These are phyloP conservation scores for Acanthurus lineatus DNA, from an alignment of 2,797 vertebrate genomes.

Conservation along the genomic window DNA sequence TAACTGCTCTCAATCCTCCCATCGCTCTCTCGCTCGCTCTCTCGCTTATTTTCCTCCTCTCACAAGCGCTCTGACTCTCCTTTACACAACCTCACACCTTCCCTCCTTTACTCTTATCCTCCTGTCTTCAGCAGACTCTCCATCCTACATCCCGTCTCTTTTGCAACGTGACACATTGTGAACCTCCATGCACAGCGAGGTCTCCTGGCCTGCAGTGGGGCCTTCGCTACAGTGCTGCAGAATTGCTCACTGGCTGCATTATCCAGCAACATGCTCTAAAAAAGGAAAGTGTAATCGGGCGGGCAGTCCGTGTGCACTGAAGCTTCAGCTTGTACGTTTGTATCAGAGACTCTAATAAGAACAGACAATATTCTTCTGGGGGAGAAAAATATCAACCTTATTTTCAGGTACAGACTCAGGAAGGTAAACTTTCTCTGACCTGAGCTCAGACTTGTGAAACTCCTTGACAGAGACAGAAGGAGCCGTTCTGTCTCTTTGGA, in stretches of 20 bases:
- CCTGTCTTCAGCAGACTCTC: constrained; percentile 35
- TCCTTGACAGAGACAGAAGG: constrained; percentile 48
- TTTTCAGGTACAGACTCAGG: constrained; percentile 61
- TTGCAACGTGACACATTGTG: constrained; percentile 54
- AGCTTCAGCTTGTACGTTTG: constrained; percentile 61
- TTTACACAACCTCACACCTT: constrained; percentile 37
- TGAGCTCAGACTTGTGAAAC: constrained; percentile 57
- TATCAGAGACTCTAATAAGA: constrained; percentile 79
- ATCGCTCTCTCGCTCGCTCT: background rate
- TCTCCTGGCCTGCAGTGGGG: constrained; percentile 63
- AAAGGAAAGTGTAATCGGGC: constrained; percentile 73
- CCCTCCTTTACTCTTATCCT: constrained; percentile 34
- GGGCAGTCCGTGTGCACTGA: constrained; percentile 63
- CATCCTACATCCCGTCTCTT: constrained; percentile 30
- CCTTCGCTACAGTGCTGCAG: constrained; percentile 50
- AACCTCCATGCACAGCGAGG: constrained; percentile 40
- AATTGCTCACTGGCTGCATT: constrained; percentile 79
- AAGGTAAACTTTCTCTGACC: constrained; percentile 72
- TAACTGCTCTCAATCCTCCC: constrained; percentile 31
- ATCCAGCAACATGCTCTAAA: constrained; percentile 70
- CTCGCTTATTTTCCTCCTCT: constrained; percentile 16
- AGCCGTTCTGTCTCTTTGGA: constrained; percentile 47
- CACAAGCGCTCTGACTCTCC: background rate
- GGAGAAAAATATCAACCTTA: constrained; percentile 61
- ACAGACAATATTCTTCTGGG: constrained; percentile 74